Evolutionary conservation across 1,140 invertebrate species (phyloP), one percentile per base, ranked within the genome.

Genomic region (Ceratina japonica): DNA sequence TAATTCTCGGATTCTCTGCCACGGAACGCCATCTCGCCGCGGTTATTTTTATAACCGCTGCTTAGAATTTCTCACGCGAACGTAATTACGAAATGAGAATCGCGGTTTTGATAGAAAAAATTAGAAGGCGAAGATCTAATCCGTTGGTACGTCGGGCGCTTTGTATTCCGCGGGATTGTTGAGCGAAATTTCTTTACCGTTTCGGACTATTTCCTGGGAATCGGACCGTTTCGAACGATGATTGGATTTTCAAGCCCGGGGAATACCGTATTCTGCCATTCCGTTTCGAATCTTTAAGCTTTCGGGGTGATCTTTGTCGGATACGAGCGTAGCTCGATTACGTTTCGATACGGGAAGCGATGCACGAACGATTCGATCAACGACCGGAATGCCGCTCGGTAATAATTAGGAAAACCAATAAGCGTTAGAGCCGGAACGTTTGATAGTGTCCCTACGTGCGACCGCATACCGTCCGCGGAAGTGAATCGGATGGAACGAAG

Each of bases 381-480:
- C 27, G 56, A 20, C 12, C 13, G 24, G 27, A 51, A 70, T 24
- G 27, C 18, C 15, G 44, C 13, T 16, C 18, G 44, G 22, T 51
- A 70, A 71, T 62, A 77, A 77, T 77, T 71, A 63, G 66, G 49
- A 51, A 31, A 59, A 62, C 10, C 66, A 63, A 71, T 71, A 71
- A 77, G 56, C 75, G 15, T 70, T 70, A 54, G 54, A 13, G 54
- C 2, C 49, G 27, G 58, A 52, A 62, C 44, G 68, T 61, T 70
- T 70, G 56, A 70, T 70, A 61, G 10, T 49, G 56, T 61, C 31
- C 10, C 27, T 71, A 69, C 65, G 63, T 76, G 22, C 12, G 44
- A 31, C 18, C 44, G 56, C 65, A 54, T 27, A n/a, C 22, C 54
- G 27, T 37, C 27, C 27, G 49, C n/a, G 20, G 49, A 77, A 77